These are phyloP conservation scores for Acinonyx jubatus DNA, from an alignment of 2,113 vertebrate genomes.

Conservation along the genomic window DNA sequence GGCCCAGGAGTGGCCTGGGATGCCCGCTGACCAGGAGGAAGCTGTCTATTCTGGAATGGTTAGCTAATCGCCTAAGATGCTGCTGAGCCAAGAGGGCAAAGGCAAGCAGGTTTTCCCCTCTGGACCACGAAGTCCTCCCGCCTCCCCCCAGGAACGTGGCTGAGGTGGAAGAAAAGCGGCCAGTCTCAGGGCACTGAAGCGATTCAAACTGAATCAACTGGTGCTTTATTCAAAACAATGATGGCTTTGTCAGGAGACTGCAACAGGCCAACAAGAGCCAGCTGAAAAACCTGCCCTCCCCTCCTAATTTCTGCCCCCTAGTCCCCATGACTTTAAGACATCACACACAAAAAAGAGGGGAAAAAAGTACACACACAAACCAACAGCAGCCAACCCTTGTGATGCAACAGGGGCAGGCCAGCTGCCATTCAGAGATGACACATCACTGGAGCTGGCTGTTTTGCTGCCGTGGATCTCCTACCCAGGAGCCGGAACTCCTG, in stretches of 20 bases:
- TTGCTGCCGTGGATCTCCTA: background rate
- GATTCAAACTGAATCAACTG: slow-evolving; percentile 39
- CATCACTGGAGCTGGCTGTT: background rate
- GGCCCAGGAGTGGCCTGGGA: background rate
- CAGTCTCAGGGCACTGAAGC: slow-evolving; percentile 24
- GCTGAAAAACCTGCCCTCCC: background rate
- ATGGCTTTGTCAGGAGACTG: slow-evolving; percentile 47
- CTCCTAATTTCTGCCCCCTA: slow-evolving; percentile 20
- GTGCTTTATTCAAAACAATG: slow-evolving; percentile 49
- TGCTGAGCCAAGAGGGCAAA: background rate
- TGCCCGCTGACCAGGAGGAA: background rate
- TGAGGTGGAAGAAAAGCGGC: background rate
- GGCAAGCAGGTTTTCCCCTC: background rate
- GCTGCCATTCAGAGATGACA: background rate
- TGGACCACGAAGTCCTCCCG: background rate
- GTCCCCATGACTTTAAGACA: slow-evolving; percentile 48
- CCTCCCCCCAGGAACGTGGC: background rate
- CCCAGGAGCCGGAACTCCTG: background rate
- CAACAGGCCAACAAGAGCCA: background rate
- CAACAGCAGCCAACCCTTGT: slow-evolving; percentile 4
- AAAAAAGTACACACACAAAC: background rate
- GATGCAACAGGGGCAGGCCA: background rate
- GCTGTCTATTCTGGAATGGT: background rate
- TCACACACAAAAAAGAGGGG: background rate
- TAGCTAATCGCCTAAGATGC: background rate